Conservation (phyloP, 1,140 invertebrate genomes). For the Thalassaphorura encarpata region DNA sequence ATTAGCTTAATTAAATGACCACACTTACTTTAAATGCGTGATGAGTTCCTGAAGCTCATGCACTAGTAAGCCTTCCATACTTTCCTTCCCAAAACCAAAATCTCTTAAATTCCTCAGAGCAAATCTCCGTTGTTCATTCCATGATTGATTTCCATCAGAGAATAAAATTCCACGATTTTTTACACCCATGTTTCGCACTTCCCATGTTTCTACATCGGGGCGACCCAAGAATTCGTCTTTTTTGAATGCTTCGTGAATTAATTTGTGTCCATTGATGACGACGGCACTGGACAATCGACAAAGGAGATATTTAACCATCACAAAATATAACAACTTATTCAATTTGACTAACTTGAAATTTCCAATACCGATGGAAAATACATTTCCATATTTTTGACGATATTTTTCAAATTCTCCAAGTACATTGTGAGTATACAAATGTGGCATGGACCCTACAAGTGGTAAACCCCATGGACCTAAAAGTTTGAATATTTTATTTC, state of each 20-base stretch:
- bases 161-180: slow-evolving; percentile 17
- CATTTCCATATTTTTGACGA: slow-evolving; percentile 14
- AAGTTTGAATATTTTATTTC: background rate
- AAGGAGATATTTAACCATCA: background rate
- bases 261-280: slow-evolving; percentile 13
- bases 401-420: slow-evolving; percentile 3
- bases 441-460: background rate
- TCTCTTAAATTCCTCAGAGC: slow-evolving; percentile 11
- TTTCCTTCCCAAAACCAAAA: slow-evolving; percentile 17
- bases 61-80: slow-evolving; percentile 11
- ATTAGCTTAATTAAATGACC: no score
- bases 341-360: slow-evolving; percentile 6
- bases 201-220: slow-evolving; percentile 12
- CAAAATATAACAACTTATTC: background rate
- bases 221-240: slow-evolving; percentile 12
- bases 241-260: slow-evolving; percentile 11
- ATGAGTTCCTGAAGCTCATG: slow-evolving; percentile 11
- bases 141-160: slow-evolving; percentile 3
- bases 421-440: background rate
- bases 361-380: slow-evolving; percentile 10
- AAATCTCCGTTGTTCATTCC: slow-evolving; percentile 17
- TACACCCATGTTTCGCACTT: slow-evolving; percentile 6
- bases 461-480: slow-evolving; percentile 16
- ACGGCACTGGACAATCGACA: slow-evolving; percentile 11
- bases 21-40: slow-evolving; percentile 12